A percentile compares a stretch with the other conserved stretches of the same genome.
These are phyloP conservation scores for Boloria euphrosyne DNA, from an alignment of 2,888 invertebrate species.

Conservation along the genomic window DNA sequence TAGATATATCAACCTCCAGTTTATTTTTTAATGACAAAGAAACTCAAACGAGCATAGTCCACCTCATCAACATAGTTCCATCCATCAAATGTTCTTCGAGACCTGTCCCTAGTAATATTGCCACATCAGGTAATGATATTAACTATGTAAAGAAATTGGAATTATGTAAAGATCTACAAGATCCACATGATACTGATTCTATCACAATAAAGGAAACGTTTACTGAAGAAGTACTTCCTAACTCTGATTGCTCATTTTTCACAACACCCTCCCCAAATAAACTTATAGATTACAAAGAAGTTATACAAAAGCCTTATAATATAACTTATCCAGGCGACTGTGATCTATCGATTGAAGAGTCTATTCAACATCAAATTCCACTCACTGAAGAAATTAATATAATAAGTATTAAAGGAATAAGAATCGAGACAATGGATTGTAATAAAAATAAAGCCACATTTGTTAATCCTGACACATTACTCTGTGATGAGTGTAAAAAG, in stretches of 20 bases:
- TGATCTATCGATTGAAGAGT: slow-evolving; percentile 4
- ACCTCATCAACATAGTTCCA: slow-evolving; percentile 35
- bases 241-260: slow-evolving; percentile 17
- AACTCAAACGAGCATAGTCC: slow-evolving; percentile 49
- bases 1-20: slow-evolving; percentile 40
- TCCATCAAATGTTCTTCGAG: slow-evolving; percentile 30
- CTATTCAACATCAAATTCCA: not conserved
- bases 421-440: slow-evolving; percentile 3
- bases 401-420: not conserved
- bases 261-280: slow-evolving; percentile 32
- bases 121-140: slow-evolving; percentile 31
- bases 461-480: slow-evolving; percentile 20
- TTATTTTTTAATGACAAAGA: slow-evolving; percentile 43
- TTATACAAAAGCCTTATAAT: slow-evolving; percentile 51
- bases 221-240: slow-evolving; percentile 46
- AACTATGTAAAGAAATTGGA: slow-evolving; percentile 48
- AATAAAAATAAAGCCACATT: slow-evolving; percentile 27
- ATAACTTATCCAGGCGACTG: slow-evolving; percentile 45
- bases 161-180: slow-evolving; percentile 48
- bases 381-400: slow-evolving; percentile 8
- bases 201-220: slow-evolving; percentile 49
- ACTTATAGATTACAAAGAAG: slow-evolving; percentile 55
- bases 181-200: slow-evolving; percentile 45
- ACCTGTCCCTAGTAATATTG: slow-evolving; percentile 32
- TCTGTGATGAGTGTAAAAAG: slow-evolving; percentile 9